Evolutionary conservation across 2,888 invertebrate genomes (phyloP), one percentile per base, ranked within the genome.

Genomic region (Philaethria dido): DNA sequence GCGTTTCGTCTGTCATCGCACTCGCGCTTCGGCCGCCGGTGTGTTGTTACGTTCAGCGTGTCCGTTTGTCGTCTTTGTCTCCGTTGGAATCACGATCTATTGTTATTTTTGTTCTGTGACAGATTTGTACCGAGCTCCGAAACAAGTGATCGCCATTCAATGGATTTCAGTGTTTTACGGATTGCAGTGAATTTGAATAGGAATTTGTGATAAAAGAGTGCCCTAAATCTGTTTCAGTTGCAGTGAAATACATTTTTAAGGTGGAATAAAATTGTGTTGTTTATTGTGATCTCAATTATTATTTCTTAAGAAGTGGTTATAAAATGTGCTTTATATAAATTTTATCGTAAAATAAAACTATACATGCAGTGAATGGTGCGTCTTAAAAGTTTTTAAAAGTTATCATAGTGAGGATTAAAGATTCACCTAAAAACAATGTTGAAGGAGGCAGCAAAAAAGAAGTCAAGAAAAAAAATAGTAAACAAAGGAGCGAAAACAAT

Each of bases 381-480:
- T 44, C 62, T 57, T 62, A 60, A 66, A 64, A 72, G 73, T 73
- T 70, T 66, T 59, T 68, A 71, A 82, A 85, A 94, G 94, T 93
- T 88, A 93, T 93, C 94, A 95, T 94, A 93, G 94, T 95, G 94
- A 93, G 94, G 90, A 93, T 94, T 86, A 94, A 94, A 87, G 94
- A 94, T 90, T 87, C 93, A 76, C 88, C 93, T 80, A 93, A 93
- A 84, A 93, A 86, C 86, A 93, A 94, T 94, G 94, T 93, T 87
- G 94, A 93, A 85, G 86, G 91, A 78, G 82, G 92, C 87, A 87
- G 93, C 91, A 93, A 93, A 91, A 93, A 94, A 91, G 94, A 94
- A 93, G 90, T 86, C 88, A 94, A 94, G 89, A 94, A 94, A 92
- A 94, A 94, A 90, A 93, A 86, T 78, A 90, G 84, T 73, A 93